Base-by-base conservation (phyloP, 1,140 invertebrate species). In the Achatina immaculata region DNA sequence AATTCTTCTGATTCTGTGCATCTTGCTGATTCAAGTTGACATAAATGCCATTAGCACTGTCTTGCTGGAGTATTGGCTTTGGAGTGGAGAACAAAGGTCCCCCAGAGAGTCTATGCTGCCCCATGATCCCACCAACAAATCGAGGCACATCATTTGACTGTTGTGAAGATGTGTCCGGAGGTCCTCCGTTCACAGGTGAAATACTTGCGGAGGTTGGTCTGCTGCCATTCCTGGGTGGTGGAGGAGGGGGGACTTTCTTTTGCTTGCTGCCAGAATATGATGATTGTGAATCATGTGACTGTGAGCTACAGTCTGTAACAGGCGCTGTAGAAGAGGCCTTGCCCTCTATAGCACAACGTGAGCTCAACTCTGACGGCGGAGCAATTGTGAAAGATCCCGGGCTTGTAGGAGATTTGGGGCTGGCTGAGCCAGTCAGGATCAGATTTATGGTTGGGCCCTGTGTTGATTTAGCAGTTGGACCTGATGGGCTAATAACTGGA, bases 161-260 rank as follows among this genome's bases (percentile, higher is more conserved):
- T 31, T 45, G 72, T 28, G 21, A 3, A 28, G 34, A 28, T 7
- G 19, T 24, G 38, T 36, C 43, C 68, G 55, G 28, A n/a, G 66
- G 9, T 78, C 2, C 1, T 31, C n/a, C 31, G n/a, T 51, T 77
- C 38, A 28, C n/a, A 24, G 21, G 28, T 42, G 42, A 11, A 66
- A 11, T 58, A 74, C 40, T 81, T 31, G 36, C 21, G 51, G 80
- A 79, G 0, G 58, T 65, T 38, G 77, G 71, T 9, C 80, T 78
- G 75, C 84, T 85, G 45, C 84, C 81, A 48, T 83, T 84, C 21
- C 84, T 45, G n/a, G 84, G 84, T n/a, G 84, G 84, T 24, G 84
- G 84, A 11, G 84, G 84, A 3, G 84, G 84, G 14, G 84, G 84
- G 9, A 83, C 79, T 78, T 83, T 85, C 74, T 78, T 85, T 16